These are phyloP conservation scores for Periophthalmodon schlosseri DNA, from an alignment of 2,113 vertebrate genomes.

Conservation along the genomic window DNA sequence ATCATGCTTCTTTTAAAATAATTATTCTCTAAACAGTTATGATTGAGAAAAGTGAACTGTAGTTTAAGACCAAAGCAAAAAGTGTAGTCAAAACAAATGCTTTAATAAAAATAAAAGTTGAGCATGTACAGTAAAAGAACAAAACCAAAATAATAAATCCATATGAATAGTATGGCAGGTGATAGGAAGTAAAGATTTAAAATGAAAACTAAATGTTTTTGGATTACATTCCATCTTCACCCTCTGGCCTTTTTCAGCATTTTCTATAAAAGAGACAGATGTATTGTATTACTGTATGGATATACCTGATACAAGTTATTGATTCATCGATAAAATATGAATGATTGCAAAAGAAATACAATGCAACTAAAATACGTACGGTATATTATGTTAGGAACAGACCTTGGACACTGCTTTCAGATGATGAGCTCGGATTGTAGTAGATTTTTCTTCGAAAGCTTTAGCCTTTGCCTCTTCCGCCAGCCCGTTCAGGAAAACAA, in stretches of 20 bases:
- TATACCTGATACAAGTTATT: neutral
- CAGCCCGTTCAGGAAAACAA: conserved; percentile 70
- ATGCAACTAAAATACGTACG: neutral
- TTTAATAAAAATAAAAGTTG: neutral
- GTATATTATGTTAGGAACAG: neutral
- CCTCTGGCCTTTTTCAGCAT: conserved; percentile 67
- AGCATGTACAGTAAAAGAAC: neutral
- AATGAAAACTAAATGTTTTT: neutral
- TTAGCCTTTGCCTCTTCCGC: conserved; percentile 71
- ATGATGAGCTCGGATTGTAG: conserved; percentile 67
- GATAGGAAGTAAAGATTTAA: neutral
- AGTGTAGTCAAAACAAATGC: neutral
- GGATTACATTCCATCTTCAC: conserved; percentile 34
- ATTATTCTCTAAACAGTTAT: neutral
- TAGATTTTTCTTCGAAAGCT: conserved; percentile 73
- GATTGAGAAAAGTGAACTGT: neutral
- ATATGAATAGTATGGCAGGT: neutral
- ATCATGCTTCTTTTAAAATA: neutral
- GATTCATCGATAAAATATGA: neutral
- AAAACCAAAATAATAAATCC: neutral
- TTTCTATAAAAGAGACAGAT: conserved; percentile 47
- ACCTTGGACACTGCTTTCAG: conserved; percentile 72
- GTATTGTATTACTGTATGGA: neutral
- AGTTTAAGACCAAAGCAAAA: neutral
- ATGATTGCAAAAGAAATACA: neutral